Percentiles rank a stretch among this genome's conserved stretches.
Conservation (phyloP, 2,797 vertebrate species). For the Staurois parvus region DNA sequence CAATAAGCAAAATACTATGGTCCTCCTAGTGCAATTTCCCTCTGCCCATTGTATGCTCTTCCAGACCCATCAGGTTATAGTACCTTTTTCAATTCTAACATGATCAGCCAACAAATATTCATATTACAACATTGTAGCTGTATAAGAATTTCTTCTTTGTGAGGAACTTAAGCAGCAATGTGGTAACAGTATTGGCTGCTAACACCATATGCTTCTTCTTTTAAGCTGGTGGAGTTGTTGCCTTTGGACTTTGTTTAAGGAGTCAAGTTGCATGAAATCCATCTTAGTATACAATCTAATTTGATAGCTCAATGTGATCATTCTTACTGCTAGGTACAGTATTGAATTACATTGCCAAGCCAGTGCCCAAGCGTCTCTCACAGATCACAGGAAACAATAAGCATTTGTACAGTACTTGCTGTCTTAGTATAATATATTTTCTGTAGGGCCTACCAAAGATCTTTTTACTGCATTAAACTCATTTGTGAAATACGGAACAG, state of each 20-base stretch:
- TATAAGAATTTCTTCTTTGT: no score
- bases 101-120: no score
- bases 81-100: no score
- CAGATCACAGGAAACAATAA: slow-evolving; percentile 25
- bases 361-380: slow-evolving; percentile 23
- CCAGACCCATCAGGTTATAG: no score
- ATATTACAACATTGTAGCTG: no score
- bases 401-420: not conserved
- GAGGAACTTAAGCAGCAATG: no score
- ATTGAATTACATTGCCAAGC: slow-evolving; percentile 41
- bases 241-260: slow-evolving; percentile 17
- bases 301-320: no score
- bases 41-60: no score
- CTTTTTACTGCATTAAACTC: not conserved
- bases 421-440: slow-evolving; percentile 11
- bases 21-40: no score
- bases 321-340: slow-evolving; percentile 31
- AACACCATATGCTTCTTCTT: slow-evolving; percentile 22
- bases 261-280: not conserved
- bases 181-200: not conserved
- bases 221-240: slow-evolving; percentile 16
- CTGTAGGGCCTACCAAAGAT: not conserved
- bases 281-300: slow-evolving; percentile 5
- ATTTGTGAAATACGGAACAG: not conserved
- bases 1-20: no score